A percentile compares a stretch with the other conserved stretches of the same genome.
phyloP scores from a whole-genome alignment of 2,888 invertebrate genomes.

The Cremastinae sp. region DNA sequence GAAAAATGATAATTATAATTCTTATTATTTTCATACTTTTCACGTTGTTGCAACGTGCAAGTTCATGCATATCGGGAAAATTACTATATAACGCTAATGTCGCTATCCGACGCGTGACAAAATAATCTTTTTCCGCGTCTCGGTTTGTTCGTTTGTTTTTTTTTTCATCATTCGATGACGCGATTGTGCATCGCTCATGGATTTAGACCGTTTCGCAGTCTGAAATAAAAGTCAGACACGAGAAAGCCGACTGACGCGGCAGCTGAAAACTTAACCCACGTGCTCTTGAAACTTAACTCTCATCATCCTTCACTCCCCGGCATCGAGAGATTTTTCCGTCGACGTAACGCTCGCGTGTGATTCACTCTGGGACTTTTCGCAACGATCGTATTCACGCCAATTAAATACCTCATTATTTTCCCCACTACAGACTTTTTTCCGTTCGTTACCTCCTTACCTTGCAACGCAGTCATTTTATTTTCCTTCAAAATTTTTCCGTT shows the following conservation, averaged over 20 bases:
- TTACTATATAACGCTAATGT: slow-evolving; percentile 33
- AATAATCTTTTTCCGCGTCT: slow-evolving; percentile 24
- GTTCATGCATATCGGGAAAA: slow-evolving; percentile 36
- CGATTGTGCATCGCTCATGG: slow-evolving; percentile 16
- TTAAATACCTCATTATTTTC: neutral
- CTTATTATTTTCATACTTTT: slow-evolving; percentile 7
- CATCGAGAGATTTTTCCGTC: neutral
- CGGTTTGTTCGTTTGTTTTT: slow-evolving; percentile 3
- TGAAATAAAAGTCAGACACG: slow-evolving; percentile 17
- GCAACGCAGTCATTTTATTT: too few relatives aligned
- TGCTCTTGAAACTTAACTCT: slow-evolving; percentile 17
- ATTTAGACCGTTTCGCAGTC: slow-evolving; percentile 17
- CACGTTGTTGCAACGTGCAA: slow-evolving; percentile 31
- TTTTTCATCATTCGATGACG: slow-evolving; percentile 8
- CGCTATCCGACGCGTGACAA: slow-evolving; percentile 50
- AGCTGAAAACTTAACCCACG: slow-evolving; percentile 27
- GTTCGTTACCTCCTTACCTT: too few relatives aligned
- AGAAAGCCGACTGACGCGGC: slow-evolving; percentile 27
- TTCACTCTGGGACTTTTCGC: too few relatives aligned
- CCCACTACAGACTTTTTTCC: too few relatives aligned
- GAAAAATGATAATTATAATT: slow-evolving; percentile 22
- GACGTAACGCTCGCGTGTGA: neutral
- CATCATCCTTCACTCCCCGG: neutral
- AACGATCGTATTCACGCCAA: neutral
- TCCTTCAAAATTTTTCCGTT: too few relatives aligned